Evolutionary conservation across 1,140 invertebrate genomes (phyloP).

Genomic region (Drosophila kanapiae): DNA sequence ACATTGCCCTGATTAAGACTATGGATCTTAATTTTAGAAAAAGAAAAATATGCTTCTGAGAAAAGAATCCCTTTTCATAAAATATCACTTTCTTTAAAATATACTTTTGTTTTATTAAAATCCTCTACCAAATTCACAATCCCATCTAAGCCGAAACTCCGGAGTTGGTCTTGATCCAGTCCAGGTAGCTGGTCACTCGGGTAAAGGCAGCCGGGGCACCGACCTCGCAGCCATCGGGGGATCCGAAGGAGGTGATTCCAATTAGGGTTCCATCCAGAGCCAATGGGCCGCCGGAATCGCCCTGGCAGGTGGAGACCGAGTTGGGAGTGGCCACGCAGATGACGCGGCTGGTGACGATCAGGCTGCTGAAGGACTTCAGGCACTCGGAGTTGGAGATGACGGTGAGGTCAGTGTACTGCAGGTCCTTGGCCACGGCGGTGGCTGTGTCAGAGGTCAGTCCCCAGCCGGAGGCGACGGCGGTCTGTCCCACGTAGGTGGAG

Average conservation of each 20-base stretch:
- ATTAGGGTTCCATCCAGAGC: constrained; percentile 48
- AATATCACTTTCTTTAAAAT: too few relatives aligned
- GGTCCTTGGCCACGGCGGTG: constrained; percentile 1
- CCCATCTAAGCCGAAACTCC: constrained; percentile 2
- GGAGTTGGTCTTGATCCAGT: constrained; percentile 50
- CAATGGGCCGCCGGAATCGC: constrained; percentile 47
- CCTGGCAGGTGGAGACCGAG: constrained; percentile 30
- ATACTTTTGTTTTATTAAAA: not conserved
- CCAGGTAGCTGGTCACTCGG: constrained; percentile 85
- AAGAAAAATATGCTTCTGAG: not conserved
- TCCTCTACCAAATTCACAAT: not conserved
- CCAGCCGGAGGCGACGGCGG: constrained; percentile 47
- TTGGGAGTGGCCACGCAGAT: constrained; percentile 44
- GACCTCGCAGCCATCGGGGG: constrained; percentile 76
- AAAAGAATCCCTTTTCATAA: rapidly evolving
- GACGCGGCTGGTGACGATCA: constrained; percentile 22
- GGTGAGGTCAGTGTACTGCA: constrained; percentile 31
- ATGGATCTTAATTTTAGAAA: not conserved
- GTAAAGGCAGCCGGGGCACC: constrained; percentile 85
- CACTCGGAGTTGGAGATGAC: constrained; percentile 30
- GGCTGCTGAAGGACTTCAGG: constrained; percentile 8
- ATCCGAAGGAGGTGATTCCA: constrained; percentile 85
- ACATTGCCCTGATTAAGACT: too few relatives aligned
- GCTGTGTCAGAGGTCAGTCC: constrained; percentile 35
- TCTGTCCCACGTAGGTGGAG: constrained; percentile 32